These are phyloP conservation scores for Turdus rufiventris DNA, from an alignment of 2,113 vertebrate genomes.

Conservation along the genomic window DNA sequence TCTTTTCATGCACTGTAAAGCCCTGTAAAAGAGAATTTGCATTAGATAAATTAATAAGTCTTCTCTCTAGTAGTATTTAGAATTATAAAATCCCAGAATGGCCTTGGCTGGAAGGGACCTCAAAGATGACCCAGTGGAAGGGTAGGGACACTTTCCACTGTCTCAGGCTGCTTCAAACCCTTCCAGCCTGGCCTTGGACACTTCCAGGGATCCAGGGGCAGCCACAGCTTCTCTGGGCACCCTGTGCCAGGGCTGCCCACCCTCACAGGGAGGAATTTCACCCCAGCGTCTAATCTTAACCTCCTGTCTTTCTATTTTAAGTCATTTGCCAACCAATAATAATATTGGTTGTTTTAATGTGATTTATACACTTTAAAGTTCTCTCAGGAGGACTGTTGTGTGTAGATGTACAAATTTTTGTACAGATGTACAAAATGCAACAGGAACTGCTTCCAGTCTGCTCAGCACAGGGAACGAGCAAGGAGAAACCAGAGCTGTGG, in stretches of 20 bases:
- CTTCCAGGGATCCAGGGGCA: not conserved
- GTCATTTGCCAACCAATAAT: not conserved
- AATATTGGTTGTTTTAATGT: not conserved
- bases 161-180: not conserved
- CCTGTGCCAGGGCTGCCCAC: not conserved
- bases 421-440: not conserved
- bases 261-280: not conserved
- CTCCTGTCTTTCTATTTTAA: not conserved
- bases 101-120: not conserved
- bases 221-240: not conserved
- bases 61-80: not conserved
- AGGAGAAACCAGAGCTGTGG: not conserved
- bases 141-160: accelerated
- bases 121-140: accelerated
- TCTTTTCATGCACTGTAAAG: not conserved
- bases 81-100: not conserved
- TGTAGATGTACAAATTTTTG: no score
- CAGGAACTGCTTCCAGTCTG: not conserved
- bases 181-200: accelerated
- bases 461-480: not conserved
- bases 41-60: not conserved
- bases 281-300: not conserved
- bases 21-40: not conserved
- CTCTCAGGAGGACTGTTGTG: no score
- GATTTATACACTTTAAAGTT: not conserved